Evolutionary conservation across 2,113 vertebrate species (phyloP), one percentile per base, ranked within the genome.

Genomic region (Myodes glareolus): DNA sequence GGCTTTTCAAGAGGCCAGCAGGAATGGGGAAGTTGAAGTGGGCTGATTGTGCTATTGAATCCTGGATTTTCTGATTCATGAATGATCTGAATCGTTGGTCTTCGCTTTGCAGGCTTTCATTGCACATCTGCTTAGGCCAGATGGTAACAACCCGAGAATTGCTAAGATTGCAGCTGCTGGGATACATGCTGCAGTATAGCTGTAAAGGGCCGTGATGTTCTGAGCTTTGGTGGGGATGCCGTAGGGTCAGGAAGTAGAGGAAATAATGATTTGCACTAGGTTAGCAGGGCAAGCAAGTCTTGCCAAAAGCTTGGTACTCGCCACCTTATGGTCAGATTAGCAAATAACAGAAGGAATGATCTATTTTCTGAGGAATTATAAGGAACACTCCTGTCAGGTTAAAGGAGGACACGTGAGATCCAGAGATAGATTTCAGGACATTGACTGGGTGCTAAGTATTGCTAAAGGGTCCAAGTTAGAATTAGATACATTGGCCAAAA

Each of bases 1-100:
- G 55, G 75, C 13, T 78, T 61, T 52, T 84, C 75, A 70, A 80
- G 86, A 82, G 90, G 50, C 50, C 29, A 65, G 68, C 68, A 88
- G 33, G 94, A 90, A 90, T 47, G 45, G 50, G 86, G 55, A 61
- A 58, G 17, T 0, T 45, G 31, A 61, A 87, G 31, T 76, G 21
- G 12, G 61, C 45, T 63, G 33, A 36, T 68, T 16, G 65, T 55
- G 75, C 70, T 25, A 42, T 75, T 85, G 77, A 58, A 63, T 90
- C 77, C 78, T 47, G 42, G 61, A 63, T 68, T 86, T 86, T 91
- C 87, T 61, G 58, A 58, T 91, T 50, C 17, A 21, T 65, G 61
- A 88, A 27, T 65, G 21, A 45, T 91, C 88, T 68, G 91, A 84
- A 33, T 75, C 88, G 68, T 42, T 47, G 8, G 3, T 68, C 63